Percentiles rank a stretch among this genome's conserved stretches.
These are phyloP conservation scores for Charina bottae DNA, from an alignment of 2,113 vertebrate genomes.

Conservation along the genomic window DNA sequence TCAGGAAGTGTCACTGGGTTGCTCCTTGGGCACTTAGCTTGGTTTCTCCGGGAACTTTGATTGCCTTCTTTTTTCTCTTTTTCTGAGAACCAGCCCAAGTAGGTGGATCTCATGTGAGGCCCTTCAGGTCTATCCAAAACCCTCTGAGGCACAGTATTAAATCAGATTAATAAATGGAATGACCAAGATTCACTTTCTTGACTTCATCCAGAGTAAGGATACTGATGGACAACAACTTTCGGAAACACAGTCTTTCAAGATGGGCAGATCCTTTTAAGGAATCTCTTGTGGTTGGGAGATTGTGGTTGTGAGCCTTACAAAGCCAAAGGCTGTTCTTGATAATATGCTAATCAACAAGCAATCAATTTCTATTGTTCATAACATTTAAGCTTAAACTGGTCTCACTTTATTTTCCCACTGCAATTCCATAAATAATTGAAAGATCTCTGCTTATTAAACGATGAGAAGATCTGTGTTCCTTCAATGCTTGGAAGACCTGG, in stretches of 20 bases:
- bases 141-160: background rate
- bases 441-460: background rate
- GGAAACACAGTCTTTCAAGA: background rate
- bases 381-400: background rate
- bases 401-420: background rate
- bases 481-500: too few relatives aligned
- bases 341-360: background rate
- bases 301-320: background rate
- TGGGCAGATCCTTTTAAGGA: background rate
- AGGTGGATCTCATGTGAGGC: background rate
- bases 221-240: background rate
- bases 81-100: background rate
- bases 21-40: background rate
- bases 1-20: background rate
- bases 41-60: background rate
- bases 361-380: background rate
- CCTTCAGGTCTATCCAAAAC: background rate
- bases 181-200: background rate
- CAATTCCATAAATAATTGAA: background rate
- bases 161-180: background rate
- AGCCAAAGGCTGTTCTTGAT: background rate
- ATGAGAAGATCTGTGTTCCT: background rate
- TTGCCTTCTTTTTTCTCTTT: background rate
- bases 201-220: background rate
- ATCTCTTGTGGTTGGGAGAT: background rate